phyloP scores from a whole-genome alignment of 1,140 invertebrate genomes.

The Hylaeus anthracinus region DNA sequence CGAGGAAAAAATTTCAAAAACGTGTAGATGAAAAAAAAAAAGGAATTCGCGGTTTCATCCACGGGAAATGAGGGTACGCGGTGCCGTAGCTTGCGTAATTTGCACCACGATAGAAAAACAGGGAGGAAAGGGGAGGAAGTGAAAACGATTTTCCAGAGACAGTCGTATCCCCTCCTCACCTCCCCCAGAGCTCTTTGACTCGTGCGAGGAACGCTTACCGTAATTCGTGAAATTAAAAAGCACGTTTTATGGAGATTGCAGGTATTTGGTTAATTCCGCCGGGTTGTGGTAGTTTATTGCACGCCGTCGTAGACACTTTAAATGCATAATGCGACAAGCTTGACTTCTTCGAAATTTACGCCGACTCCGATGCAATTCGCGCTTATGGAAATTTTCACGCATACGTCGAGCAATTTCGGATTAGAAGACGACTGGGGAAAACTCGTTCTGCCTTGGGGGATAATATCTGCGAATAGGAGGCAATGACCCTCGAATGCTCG shows the following conservation, averaged over 20 bases:
- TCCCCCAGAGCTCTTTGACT: background rate
- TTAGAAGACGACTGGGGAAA: background rate
- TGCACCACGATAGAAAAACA: background rate
- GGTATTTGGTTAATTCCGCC: background rate
- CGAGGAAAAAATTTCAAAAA: background rate
- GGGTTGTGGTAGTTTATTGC: conserved; percentile 27
- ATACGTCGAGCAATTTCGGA: conserved; percentile 22
- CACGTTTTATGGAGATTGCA: background rate
- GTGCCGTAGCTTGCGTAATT: background rate
- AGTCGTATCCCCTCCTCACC: background rate
- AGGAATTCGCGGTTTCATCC: background rate
- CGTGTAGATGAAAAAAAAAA: background rate
- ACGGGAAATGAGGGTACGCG: background rate
- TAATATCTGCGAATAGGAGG: background rate
- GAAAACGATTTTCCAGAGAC: background rate
- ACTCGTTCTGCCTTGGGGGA: background rate
- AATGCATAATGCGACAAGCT: background rate
- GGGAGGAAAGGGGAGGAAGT: background rate
- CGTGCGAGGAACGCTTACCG: background rate
- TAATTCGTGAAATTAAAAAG: background rate
- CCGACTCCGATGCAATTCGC: background rate
- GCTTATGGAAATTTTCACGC: conserved; percentile 16
- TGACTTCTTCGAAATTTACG: conserved; percentile 25
- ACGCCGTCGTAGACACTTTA: conserved; percentile 1
- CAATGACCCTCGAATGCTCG: too few relatives aligned